Evolutionary conservation across 2,113 vertebrate species (phyloP), one percentile per base, ranked within the genome.

Genomic region (Stigmatopora argus): DNA sequence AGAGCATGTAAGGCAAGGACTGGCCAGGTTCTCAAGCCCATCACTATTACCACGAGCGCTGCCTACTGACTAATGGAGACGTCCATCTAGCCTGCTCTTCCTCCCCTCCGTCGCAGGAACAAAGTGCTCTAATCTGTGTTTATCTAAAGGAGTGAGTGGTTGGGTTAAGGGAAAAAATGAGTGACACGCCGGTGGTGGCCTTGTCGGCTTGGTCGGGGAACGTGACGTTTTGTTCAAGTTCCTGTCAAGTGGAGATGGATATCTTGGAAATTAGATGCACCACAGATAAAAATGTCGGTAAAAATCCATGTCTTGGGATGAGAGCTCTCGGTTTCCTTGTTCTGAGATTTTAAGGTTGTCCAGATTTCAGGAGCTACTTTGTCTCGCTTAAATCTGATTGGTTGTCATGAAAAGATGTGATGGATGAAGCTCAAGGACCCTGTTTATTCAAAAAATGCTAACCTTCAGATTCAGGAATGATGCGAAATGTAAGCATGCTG

Each of bases 41-140:
- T 65, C 75, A 69, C 51, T 62, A 69, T 60, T 75, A 70, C 60
- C 44, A 49, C 65, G 66, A 63, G 64, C 74, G 77, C 69, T 71
- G 83, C 62, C 65, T 69, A 18, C 19, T 19, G 26, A 65, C 74
- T 78, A 85, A 88, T 74, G 77, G 73, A 82, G 77, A 64, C 64
- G 82, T 85, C 78, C 26, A 34, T 83, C 84, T 77, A 53, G 52
- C 60, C 63, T 74, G 19, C 21, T 57, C 59, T 64, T 70, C 71
- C 60, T 68, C 57, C 41, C 66, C 76, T 67, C 75, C 73, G 75
- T 84, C 76, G 79, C 53, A 79, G 70, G 81, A 78, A 75, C 57
- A 80, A 87, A 90, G 87, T 85, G 84, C 66, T 84, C 79, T 83
- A 87, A 87, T 87, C 88, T 84, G 63, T 70, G 70, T 61, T 71